Conservation (phyloP, 2,888 invertebrate species). For the Diarsia mendica region DNA sequence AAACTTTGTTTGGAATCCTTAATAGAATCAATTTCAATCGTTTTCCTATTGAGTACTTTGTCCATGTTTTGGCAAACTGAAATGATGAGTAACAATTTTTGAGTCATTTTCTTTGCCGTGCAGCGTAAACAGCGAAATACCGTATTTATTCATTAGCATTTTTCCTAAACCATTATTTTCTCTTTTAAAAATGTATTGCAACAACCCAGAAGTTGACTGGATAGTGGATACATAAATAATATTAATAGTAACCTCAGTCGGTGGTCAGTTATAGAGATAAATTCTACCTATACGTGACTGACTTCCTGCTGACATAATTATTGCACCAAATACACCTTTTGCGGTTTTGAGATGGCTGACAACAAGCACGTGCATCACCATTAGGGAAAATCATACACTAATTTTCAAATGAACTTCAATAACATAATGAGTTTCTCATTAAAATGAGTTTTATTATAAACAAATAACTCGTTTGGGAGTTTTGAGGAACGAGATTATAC, state of each 20-base stretch:
- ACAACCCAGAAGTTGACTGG: no score
- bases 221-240: no score
- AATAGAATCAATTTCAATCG: neutral
- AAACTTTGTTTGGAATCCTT: no score
- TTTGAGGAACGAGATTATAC: neutral
- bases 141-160: neutral
- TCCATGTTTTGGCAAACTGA: no score
- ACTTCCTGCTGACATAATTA: neutral
- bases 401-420: neutral
- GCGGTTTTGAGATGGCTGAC: slow-evolving; percentile 6
- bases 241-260: slow-evolving; percentile 7
- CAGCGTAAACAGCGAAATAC: neutral
- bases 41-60: neutral
- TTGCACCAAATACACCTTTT: neutral
- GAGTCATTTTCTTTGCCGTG: neutral
- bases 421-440: neutral
- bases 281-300: neutral
- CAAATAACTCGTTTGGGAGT: neutral
- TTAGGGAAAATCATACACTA: neutral
- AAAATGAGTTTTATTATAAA: neutral
- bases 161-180: neutral
- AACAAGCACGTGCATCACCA: neutral
- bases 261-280: slow-evolving; percentile 6
- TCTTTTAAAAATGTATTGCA: slow-evolving; percentile 8
- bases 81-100: no score